A percentile compares a stretch with the other conserved stretches of the same genome.
These are phyloP conservation scores for Drosophila bunnanda DNA, from an alignment of 2,888 invertebrate genomes.

Conservation along the genomic window DNA sequence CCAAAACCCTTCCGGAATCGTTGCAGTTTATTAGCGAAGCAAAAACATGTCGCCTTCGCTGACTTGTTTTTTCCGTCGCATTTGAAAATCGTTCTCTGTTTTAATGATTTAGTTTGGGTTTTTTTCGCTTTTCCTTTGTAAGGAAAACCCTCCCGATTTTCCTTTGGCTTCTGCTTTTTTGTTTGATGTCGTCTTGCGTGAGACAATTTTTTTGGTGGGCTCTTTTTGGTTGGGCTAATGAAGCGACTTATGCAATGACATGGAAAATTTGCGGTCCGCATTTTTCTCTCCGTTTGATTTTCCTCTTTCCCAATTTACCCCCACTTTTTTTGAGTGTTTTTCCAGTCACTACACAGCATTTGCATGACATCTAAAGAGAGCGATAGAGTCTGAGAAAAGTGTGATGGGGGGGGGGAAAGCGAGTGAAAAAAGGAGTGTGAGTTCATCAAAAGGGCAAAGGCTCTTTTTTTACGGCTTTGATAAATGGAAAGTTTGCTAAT, in stretches of 20 bases:
- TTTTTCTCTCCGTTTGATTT: conserved; percentile 38
- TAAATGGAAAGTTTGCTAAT: conserved; percentile 62
- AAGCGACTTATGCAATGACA: conserved; percentile 80
- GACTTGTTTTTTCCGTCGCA: conserved; percentile 39
- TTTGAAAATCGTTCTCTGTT: conserved; percentile 45
- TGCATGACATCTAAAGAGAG: conserved; percentile 54
- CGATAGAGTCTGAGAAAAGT: background rate
- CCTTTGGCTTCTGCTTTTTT: conserved; percentile 44
- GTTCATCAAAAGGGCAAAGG: conserved; percentile 31
- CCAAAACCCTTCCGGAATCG: conserved; percentile 52
- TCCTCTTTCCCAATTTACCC: conserved; percentile 3
- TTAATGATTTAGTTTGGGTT: conserved; percentile 68
- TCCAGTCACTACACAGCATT: conserved; percentile 64
- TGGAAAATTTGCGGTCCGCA: conserved; percentile 75
- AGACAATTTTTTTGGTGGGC: conserved; percentile 38
- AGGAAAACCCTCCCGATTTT: conserved; percentile 10
- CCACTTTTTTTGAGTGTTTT: conserved; percentile 54
- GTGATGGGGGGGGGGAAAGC: background rate
- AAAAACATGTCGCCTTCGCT: conserved; percentile 69
- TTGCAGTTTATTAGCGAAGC: conserved; percentile 77
- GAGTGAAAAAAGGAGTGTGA: conserved; percentile 7
- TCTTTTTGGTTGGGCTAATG: conserved; percentile 61
- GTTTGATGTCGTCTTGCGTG: conserved; percentile 65
- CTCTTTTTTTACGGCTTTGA: conserved; percentile 32
- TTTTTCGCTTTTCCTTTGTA: background rate